A percentile compares a stretch with the other conserved stretches of the same genome.
Evolutionary conservation across 2,113 vertebrate genomes (phyloP).

Genomic region (Albula goreensis): DNA sequence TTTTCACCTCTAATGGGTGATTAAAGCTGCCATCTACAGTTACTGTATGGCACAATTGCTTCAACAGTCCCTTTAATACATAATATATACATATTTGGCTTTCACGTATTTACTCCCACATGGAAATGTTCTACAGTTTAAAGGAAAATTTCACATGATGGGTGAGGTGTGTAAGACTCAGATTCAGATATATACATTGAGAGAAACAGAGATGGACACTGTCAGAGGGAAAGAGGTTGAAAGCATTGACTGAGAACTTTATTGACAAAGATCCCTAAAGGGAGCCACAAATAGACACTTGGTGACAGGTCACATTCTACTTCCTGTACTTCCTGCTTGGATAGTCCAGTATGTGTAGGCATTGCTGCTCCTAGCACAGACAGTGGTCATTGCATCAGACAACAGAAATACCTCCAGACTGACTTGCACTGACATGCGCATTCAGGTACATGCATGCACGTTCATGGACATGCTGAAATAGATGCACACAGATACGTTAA

Average conservation of each 20-base stretch:
- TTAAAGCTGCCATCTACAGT: not conserved
- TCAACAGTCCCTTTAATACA: not conserved
- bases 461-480: not conserved
- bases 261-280: too few relatives aligned
- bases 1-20: not conserved
- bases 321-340: conserved; percentile 26
- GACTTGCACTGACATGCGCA: not conserved
- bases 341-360: conserved; percentile 9
- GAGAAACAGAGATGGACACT: not conserved
- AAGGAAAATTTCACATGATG: not conserved
- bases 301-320: not conserved
- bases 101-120: not conserved
- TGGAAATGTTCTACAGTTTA: not conserved
- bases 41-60: not conserved
- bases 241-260: too few relatives aligned
- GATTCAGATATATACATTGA: not conserved
- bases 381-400: not conserved
- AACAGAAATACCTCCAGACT: not conserved
- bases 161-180: not conserved
- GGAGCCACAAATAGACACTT: not conserved
- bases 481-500: not conserved
- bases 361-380: not conserved
- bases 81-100: not conserved
- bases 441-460: not conserved
- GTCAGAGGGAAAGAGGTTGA: too few relatives aligned